A percentile compares a stretch with the other conserved stretches of the same genome.
These are phyloP conservation scores for Dallia pectoralis DNA, from an alignment of 2,797 vertebrate species.

Conservation along the genomic window DNA sequence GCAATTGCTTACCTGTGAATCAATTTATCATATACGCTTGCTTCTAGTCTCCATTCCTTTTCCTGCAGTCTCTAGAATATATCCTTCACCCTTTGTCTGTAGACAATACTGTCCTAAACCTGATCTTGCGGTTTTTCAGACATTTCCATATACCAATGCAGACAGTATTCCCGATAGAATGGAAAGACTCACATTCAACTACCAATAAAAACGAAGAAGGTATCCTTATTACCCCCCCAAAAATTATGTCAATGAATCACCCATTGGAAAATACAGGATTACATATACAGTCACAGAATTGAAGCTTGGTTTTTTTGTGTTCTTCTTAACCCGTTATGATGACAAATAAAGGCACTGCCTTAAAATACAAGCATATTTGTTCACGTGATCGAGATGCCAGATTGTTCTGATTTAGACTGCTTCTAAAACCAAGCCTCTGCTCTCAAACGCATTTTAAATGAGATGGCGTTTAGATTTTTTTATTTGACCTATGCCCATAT, in stretches of 20 bases:
- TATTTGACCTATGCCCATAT: slow-evolving; percentile 53
- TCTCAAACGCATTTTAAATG: slow-evolving; percentile 78
- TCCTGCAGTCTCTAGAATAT: slow-evolving; percentile 85
- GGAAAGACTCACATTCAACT: slow-evolving; percentile 92
- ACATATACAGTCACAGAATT: slow-evolving; percentile 60
- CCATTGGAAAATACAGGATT: slow-evolving; percentile 68
- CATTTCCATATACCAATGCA: slow-evolving; percentile 93
- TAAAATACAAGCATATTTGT: slow-evolving; percentile 94
- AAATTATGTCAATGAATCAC: slow-evolving; percentile 78
- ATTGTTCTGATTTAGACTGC: slow-evolving; percentile 82
- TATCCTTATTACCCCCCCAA: slow-evolving; percentile 76
- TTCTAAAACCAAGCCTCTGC: slow-evolving; percentile 81
- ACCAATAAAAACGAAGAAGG: slow-evolving; percentile 95
- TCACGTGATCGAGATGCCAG: slow-evolving; percentile 91
- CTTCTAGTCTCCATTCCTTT: slow-evolving; percentile 83
- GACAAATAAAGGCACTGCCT: slow-evolving; percentile 95
- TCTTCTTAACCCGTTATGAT: slow-evolving; percentile 87
- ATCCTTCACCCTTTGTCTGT: slow-evolving; percentile 99
- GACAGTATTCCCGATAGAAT: slow-evolving; percentile 99
- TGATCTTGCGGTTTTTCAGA: slow-evolving; percentile 97
- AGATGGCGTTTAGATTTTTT: slow-evolving; percentile 70
- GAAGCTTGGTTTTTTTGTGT: slow-evolving; percentile 78
- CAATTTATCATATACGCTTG: slow-evolving; percentile 95
- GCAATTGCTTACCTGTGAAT: slow-evolving; percentile 97
- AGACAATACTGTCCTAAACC: slow-evolving; percentile 97